A percentile compares a stretch with the other conserved stretches of the same genome.
Conservation (phyloP, 2,888 invertebrate genomes). For the Leucophenga maculata region DNA sequence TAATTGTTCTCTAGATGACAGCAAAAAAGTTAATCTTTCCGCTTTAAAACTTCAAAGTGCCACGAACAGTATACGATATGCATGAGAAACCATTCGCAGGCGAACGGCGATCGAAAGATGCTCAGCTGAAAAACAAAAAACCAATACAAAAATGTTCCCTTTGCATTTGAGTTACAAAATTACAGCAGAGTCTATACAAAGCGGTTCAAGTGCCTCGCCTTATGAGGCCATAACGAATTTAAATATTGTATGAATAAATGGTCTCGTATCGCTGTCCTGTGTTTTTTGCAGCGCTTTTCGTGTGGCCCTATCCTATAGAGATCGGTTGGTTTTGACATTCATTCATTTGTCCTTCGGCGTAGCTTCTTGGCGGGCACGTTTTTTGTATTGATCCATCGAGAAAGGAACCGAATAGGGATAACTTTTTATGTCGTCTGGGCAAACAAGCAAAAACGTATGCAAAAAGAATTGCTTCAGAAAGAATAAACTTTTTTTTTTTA, state of each 20-base stretch:
- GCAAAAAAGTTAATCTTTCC: not conserved
- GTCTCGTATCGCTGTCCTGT: too few species aligned
- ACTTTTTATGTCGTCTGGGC: not conserved
- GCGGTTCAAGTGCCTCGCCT: too few species aligned
- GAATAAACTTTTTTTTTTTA: too few species aligned
- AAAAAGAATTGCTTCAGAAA: too few species aligned
- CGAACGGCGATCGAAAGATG: not conserved
- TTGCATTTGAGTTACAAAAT: not conserved
- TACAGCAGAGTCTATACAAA: too few species aligned
- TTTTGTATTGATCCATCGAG: not conserved
- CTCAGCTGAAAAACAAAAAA: conserved; percentile 13
- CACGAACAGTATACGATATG: not conserved
- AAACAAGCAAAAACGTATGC: too few species aligned
- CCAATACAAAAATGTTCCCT: not conserved
- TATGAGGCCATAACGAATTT: conserved; percentile 1
- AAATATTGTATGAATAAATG: conserved; percentile 3
- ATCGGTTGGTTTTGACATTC: too few species aligned
- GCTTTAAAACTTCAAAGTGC: not conserved
- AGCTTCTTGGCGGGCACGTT: too few species aligned
- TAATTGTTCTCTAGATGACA: not conserved
- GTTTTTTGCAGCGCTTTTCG: too few species aligned
- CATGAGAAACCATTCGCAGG: conserved; percentile 18
- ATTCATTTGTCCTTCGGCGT: too few species aligned
- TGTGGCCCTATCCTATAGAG: too few species aligned
- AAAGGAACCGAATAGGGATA: not conserved